Evolutionary conservation across 1,140 invertebrate species (phyloP), one percentile per base, ranked within the genome.

Genomic region (Neodiprion pinetum): DNA sequence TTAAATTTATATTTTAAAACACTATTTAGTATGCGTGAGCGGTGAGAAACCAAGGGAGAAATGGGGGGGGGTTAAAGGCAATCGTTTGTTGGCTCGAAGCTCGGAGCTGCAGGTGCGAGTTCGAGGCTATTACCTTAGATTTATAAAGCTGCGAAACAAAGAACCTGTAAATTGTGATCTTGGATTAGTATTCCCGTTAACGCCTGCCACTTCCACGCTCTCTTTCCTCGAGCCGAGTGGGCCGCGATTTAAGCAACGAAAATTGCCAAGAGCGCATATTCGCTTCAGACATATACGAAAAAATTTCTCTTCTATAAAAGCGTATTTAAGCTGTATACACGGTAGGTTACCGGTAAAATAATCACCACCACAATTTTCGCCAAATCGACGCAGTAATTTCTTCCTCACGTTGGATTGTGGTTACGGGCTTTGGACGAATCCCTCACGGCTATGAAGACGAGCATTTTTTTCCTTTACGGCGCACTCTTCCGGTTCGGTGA

Each of bases 81-180:
- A 61, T 61, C 53, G 53, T 1, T 61, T 61, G 53, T 61, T 61
- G 53, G 53, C 53, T 61, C n/a, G 53, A 17, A 40, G 28, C 28
- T 40, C 28, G 28, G 28, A 40, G 28, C 28, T 40, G 12, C 61
- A 14, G 61, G 12, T 14, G 61, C 14, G 11, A 11, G 21, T 12
- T 11, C 67, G 61, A 69, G 21, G 67, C 67, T 47, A 69, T 69
- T 21, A 61, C 0, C 53, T 47, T 69, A 47, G 67, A 69, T 69
- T 69, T 69, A 69, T 69, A 69, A 69, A 69, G 12, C 67, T 69
- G 67, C 67, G 67, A 69, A 69, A 69, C 40, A 23, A 69, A 47
- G 67, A 69, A 47, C 67, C 67, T 14, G 67, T 69, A 69, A 69
- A 69, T 69, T 23, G 21, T 47, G 67, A 47, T 23, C 67, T 69